Evolutionary conservation across 2,113 vertebrate genomes (phyloP).

Genomic region (Saccopteryx leptura): DNA sequence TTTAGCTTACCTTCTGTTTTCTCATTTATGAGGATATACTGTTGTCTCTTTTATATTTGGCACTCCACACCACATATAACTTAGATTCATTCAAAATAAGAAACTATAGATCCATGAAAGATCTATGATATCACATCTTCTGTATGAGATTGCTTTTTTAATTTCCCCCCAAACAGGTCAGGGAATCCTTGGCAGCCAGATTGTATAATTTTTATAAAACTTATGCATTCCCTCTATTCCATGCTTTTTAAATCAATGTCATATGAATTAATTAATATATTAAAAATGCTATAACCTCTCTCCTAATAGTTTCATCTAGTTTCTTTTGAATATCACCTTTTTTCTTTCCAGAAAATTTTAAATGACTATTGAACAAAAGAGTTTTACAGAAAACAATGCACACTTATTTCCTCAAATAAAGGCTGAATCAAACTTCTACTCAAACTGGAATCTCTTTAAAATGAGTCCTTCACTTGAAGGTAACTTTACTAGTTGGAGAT

Average conservation of each 20-base stretch:
- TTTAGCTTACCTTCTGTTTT: background rate
- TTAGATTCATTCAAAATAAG: background rate
- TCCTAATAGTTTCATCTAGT: background rate
- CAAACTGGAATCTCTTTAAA: background rate
- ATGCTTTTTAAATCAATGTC: background rate
- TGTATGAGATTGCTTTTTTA: background rate
- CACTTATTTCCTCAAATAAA: background rate
- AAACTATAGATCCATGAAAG: background rate
- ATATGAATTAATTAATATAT: background rate
- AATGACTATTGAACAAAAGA: background rate
- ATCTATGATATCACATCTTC: background rate
- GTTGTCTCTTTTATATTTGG: background rate
- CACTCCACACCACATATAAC: background rate
- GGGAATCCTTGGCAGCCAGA: background rate
- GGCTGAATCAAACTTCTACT: background rate
- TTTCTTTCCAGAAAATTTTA: background rate
- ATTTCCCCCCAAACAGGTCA: background rate
- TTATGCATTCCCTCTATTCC: background rate
- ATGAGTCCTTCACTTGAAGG: background rate
- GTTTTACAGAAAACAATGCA: background rate
- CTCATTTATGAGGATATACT: background rate
- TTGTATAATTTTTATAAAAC: background rate
- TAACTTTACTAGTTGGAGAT: background rate
- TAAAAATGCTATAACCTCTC: background rate
- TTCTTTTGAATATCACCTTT: background rate